Evolutionary conservation across 35 echinoderm and acorn worm species (phyloP), one percentile per base, ranked within the genome.

Genomic region (Diadema setosum): DNA sequence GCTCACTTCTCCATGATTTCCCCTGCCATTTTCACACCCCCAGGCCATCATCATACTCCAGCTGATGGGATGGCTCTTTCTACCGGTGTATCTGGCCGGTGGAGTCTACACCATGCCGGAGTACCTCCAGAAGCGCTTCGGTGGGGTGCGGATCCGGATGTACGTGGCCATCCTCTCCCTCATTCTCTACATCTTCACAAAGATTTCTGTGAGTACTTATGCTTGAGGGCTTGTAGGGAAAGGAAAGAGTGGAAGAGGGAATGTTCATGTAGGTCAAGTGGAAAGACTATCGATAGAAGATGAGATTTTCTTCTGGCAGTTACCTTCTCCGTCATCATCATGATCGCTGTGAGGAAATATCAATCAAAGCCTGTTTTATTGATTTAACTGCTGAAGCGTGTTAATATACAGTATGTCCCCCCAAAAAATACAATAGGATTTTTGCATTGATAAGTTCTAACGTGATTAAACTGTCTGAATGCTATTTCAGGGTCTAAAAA

Each of bases 51-150:
- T 94, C 31, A 75, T 98, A 26, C 65, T 87, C 23, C 96, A 94
- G 42, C n/a, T 98, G 16, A 63, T 94, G 70, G 96, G 92, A 84
- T 98, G 96, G 96, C 61, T 99, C 11, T 99, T 99, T 46, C 81
- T 99, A 34, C 96, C 96, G 1, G 96, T 99, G 6, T 99, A 99
- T 75, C 83, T 99, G 8, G 93, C 96, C 39, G 86, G 86, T 33
- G 92, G 89, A n/a, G 87, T 99, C n/a, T 99, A 90, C 49, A 98
- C 96, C 29, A 94, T 98, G 92, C 96, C 96, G 0, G 96, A 98
- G 23, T 98, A 98, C 59, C 85, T 98, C 5, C 89, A 94, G 55
- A 94, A 91, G 70, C 48, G 96, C 18, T 91, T 98, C 52, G 96
- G 96, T 34, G 88, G 96, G 5, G 78, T 90, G 55, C 43, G 96